phyloP scores from a whole-genome alignment of 1,140 invertebrate genomes.

The Akabosia matsudoensis region DNA sequence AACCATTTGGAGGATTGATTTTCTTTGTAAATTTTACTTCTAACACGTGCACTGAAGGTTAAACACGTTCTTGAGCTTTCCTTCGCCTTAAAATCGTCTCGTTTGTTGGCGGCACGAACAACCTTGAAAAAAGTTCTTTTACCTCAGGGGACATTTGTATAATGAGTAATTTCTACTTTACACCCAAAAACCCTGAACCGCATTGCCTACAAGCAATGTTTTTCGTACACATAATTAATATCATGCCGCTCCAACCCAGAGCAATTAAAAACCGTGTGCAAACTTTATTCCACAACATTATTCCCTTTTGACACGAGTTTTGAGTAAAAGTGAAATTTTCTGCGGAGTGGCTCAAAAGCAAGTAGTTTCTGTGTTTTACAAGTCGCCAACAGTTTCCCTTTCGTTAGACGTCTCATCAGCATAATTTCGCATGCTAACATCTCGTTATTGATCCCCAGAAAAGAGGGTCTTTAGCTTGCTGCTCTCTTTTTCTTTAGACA shows the following conservation, averaged over 20 bases:
- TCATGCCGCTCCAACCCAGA: not conserved
- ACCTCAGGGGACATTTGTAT: not conserved
- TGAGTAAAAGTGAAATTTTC: not conserved
- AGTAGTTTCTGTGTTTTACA: not conserved
- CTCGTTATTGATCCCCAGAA: not conserved
- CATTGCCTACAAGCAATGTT: too few species aligned
- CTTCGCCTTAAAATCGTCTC: too few species aligned
- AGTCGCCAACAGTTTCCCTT: not conserved
- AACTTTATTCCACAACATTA: too few species aligned
- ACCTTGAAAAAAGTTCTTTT: slow-evolving; percentile 7
- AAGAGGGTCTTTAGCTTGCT: not conserved
- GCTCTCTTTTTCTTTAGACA: not conserved
- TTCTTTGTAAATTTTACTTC: not conserved
- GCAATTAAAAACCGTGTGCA: not conserved
- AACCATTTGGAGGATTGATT: not conserved
- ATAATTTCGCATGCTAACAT: slow-evolving; percentile 22
- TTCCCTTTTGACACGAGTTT: too few species aligned
- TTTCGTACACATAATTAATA: not conserved
- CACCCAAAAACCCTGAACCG: not conserved
- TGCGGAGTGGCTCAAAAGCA: not conserved
- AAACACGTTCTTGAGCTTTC: not conserved
- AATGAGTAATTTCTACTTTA: not conserved
- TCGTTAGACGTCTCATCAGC: not conserved
- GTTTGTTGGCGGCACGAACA: too few species aligned
- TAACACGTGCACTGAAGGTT: not conserved